Base-by-base conservation (phyloP, 2,113 vertebrate species). In the Poeciliopsis turrubarensis region DNA sequence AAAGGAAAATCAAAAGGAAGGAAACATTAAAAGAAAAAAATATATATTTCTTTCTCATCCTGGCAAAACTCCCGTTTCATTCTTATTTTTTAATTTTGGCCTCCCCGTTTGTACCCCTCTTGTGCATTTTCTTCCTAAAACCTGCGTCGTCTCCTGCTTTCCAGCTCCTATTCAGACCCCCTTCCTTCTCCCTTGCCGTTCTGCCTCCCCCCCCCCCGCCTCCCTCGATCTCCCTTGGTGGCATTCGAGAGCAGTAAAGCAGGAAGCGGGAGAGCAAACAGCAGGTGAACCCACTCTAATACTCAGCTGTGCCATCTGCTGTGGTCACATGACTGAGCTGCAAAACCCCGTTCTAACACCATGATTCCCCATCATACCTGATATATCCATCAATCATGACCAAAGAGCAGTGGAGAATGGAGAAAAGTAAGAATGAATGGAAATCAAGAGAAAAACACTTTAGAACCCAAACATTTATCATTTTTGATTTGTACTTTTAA, bases 331-430 rank as follows among this genome's bases (percentile, higher is more conserved):
- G 95, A 94, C 87, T 91, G 82, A 91, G 90, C 93, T 82, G 86
- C 93, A 95, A 95, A 95, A 94, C 95, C 95, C 51, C 94, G 94
- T 95, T 96, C 94, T 92, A 96, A 95, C 94, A 91, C 95, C 90
- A 94, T 95, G 94, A 93, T 94, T 95, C 94, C 95, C 94, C 93
- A 94, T 96, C 96, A 96, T 94, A 96, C 96, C 96, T 96, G 95
- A 97, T 94, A 95, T 95, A 95, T 96, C 95, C 94, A 98, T 98
- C 97, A 97, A 97, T 97, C 96, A 96, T 0, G 3, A 57, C 78
- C 86, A 89, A 90, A 78, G 79, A 89, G 87, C 75, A 82, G 64
- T 60, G 79, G 71, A 78, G 80, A 80, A 51, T n/a, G 39, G 65
- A 82, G 74, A 74, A 72, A 71, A 54, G 77, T 78, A 70, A 39